Conservation (phyloP, 2,113 vertebrate genomes). For the Phoxinus phoxinus region DNA sequence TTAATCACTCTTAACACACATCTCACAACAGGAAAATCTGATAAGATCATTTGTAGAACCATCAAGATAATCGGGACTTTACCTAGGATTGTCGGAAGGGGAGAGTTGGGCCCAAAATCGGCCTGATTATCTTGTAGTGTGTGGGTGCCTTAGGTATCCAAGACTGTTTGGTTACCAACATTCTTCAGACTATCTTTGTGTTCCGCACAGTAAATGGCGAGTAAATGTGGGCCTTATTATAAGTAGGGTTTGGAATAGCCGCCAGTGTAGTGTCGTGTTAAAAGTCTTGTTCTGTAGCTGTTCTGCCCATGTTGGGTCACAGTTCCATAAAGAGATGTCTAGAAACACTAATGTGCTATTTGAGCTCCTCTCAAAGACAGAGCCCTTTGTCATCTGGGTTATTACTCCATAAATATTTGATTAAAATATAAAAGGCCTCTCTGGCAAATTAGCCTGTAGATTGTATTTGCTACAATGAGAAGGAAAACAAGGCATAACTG, state of each 20-base stretch:
- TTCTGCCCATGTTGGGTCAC: neutral
- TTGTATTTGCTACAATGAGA: neutral
- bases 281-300: neutral
- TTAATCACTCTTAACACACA: no score
- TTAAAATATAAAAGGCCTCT: constrained; percentile 39
- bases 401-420: constrained; percentile 39
- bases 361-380: constrained; percentile 1
- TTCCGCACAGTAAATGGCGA: neutral
- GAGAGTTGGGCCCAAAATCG: no score
- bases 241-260: neutral
- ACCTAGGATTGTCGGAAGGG: no score
- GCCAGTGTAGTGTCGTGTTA: neutral
- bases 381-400: constrained; percentile 20
- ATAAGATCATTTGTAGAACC: no score
- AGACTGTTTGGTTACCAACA: no score
- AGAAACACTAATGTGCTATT: constrained; percentile 31
- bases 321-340: neutral
- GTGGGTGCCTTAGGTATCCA: no score
- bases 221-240: neutral
- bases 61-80: no score
- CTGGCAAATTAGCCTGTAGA: constrained; percentile 27
- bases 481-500: neutral
- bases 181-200: no score
- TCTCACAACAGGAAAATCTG: no score
- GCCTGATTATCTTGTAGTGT: no score